phyloP scores from a whole-genome alignment of 2,888 invertebrate species.

The Acanthosoma haemorrhoidale region DNA sequence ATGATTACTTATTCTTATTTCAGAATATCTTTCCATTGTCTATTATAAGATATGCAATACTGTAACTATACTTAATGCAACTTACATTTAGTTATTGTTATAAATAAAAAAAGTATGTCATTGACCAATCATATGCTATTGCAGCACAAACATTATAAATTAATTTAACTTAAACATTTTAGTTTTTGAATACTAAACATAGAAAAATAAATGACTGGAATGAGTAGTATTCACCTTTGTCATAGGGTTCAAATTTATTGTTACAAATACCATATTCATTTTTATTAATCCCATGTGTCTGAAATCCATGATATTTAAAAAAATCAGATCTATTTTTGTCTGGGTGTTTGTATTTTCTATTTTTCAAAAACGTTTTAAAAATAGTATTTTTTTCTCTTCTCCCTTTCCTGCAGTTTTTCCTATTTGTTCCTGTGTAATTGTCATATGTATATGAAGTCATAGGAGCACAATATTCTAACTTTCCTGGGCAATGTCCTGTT shows the following conservation, averaged over 20 bases:
- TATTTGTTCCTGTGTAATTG: too few species aligned
- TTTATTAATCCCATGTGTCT: not conserved
- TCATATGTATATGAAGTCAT: too few species aligned
- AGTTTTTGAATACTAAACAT: not conserved
- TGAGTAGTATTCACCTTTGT: not conserved
- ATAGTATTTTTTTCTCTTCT: not conserved
- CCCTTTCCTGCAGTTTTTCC: not conserved
- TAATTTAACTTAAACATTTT: too few species aligned
- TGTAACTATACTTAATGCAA: too few species aligned
- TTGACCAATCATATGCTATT: too few species aligned
- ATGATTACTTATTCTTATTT: too few species aligned
- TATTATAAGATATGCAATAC: too few species aligned
- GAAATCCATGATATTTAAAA: not conserved
- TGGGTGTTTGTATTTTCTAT: not conserved
- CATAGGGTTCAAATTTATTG: not conserved
- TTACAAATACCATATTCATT: not conserved
- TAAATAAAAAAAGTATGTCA: too few species aligned
- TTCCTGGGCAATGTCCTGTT: slow-evolving; percentile 10
- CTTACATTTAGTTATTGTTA: too few species aligned
- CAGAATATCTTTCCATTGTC: too few species aligned
- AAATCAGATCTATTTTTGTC: not conserved
- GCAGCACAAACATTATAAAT: too few species aligned
- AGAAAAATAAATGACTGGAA: too few species aligned
- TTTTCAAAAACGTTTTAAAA: not conserved
- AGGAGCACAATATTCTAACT: not conserved